Base-by-base conservation (phyloP, 2,797 vertebrate genomes). In the Peromyscus attwateri region DNA sequence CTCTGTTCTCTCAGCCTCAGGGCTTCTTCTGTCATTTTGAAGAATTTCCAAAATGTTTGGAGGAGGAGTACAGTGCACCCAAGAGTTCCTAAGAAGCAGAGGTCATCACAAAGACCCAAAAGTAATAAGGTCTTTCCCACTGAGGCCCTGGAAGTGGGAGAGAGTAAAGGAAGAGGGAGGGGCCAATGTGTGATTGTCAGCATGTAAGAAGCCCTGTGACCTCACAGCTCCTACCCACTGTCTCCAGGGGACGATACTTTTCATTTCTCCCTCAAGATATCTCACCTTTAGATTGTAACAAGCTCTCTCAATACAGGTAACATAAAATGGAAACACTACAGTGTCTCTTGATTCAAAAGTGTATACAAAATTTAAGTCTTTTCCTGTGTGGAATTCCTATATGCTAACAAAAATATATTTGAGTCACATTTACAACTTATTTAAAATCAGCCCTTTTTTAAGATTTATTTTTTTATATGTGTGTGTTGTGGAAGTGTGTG, bases 331-430 rank as follows among this genome's bases (percentile, higher is more conserved):
- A 49, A 83, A 34, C 7, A 77, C 31, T n/a, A 0, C 13, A 37
- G n/a, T 81, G 83, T 90, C 29, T 85, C 57, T 68, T 91, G 27
- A 87, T 82, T 80, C 43, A 21, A 81, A 43, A 76, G n/a, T 60
- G 83, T 52, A 43, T 27, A 10, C 52, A 87, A 95, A 68, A 81
- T 77, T 70, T 55, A 49, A 62, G 49, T 81, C 14, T 75, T 91
- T 83, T 40, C 91, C n/a, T 5, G 7, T 52, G 79, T 79, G 43
- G 73, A 83, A 88, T 96, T 80, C 34, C 2, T 91, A 46, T 37
- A 79, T 73, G 19, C 71, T 91, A 89, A 80, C 68, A 92, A 91
- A 93, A 92, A 90, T 76, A 76, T 6, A 84, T 19, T 25, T 89
- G 60, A 84, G 27, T 93, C 70, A 92, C 40, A 81, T 94, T 92